A percentile compares a stretch with the other conserved stretches of the same genome.
These are phyloP conservation scores for Vultur gryphus DNA, from an alignment of 2,797 vertebrate genomes.

Conservation along the genomic window DNA sequence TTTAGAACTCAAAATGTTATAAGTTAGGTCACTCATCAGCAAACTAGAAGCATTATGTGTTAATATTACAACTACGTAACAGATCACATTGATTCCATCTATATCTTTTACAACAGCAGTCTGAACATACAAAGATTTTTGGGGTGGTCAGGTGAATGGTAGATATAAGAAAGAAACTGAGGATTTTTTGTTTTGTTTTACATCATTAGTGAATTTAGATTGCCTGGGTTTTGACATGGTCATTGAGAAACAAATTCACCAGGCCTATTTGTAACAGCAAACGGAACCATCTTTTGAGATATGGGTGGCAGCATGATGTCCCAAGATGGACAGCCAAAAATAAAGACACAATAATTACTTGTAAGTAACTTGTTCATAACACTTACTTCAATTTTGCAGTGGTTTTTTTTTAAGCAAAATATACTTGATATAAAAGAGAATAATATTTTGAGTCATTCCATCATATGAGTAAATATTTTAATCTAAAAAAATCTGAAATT, in stretches of 20 bases:
- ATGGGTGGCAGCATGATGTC: not conserved
- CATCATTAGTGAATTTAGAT: not conserved
- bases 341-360: not conserved
- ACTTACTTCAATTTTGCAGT: not conserved
- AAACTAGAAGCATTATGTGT: not conserved
- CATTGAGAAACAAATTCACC: not conserved
- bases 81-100: not conserved
- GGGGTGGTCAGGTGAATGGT: not conserved
- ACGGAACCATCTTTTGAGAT: not conserved
- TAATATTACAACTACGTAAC: not conserved
- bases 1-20: not conserved
- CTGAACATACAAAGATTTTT: not conserved
- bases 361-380: not conserved
- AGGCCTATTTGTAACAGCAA: not conserved
- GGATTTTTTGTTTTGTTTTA: not conserved
- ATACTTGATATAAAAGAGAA: not conserved
- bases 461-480: not conserved
- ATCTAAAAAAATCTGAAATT: not conserved
- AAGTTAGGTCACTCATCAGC: not conserved
- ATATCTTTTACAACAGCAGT: not conserved
- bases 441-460: not conserved
- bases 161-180: not conserved
- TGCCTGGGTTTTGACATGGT: not conserved
- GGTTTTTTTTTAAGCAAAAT: not conserved
- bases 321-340: not conserved